Base-by-base conservation (phyloP, 2,888 invertebrate species). In the Tetanocera ferruginea region DNA sequence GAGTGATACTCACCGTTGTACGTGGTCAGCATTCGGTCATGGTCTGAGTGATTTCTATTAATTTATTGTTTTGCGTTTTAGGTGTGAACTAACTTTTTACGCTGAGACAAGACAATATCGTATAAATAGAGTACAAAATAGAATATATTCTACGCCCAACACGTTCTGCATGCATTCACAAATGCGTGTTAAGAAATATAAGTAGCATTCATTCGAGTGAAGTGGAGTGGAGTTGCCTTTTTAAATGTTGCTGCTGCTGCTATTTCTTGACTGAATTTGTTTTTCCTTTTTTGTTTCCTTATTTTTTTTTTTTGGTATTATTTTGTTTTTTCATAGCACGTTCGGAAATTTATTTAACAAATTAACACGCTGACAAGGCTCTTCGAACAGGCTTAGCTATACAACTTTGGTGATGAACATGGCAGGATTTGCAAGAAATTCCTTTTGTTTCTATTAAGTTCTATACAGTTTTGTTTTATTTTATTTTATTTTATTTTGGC, bases 311-410 rank as follows among this genome's bases (percentile, higher is more conserved):
- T 3, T 3, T 3, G 57, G n/a, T 3, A 23, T 23, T n/a, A 17
- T 2, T 11, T 31, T 17, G 3, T 19, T 14, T 28, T 28, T 23
- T 9, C 9, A 5, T 34, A 8, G 57, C 72, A 72, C 72, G 72
- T 72, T 72, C 51, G 43, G 37, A 72, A 72, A 72, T 72, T 72
- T 72, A 72, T 72, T 72, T 72, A 72, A 37, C 72, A 72, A 72
- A 72, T 72, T 72, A 72, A 72, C 72, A 72, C 34, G 72, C 72
- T 72, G 72, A 72, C 72, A 72, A 72, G 60, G 37, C 71, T 31
- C 14, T 57, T 71, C 28, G 11, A 71, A n/a, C 37, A 31, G 57
- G 51, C 14, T 51, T 23, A 17, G 25, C 49, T 43, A 19, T 25
- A 8, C n/a, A 66, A 31, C 34, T 17, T 8, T 28, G 67, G 43